Base-by-base conservation (phyloP, 2,113 vertebrate species). In the Bettongia penicillata region DNA sequence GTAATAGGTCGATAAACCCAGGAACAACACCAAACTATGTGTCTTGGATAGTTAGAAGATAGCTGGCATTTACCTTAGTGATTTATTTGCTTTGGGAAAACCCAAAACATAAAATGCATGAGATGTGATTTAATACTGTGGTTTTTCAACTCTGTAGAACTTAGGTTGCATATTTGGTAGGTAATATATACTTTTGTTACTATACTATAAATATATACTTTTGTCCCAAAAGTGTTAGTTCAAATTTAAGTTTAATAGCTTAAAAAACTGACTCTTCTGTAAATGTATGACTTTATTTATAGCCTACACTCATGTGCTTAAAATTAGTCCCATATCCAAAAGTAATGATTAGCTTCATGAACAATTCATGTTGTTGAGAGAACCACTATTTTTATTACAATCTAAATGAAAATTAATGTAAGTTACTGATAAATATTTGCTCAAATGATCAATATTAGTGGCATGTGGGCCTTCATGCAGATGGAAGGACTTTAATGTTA, bases 381-480 rank as follows among this genome's bases (percentile, higher is more conserved):
- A 68, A 12, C 57, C 14, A 12, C 10, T 68, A 68, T 68, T 68
- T 31, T 61, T 68, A 11, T 37, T 68, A 68, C 0, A 37, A 68
- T 57, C 9, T 14, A 37, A 1, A 37, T 68, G 57, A 68, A 68
- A 31, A 55, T 3, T 68, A 14, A 68, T 37, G 3, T 37, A 14
- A 31, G 37, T 68, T 37, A 55, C 53, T 26, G 26, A 55, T 55
- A 55, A 93, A 93, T 51, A 53, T 37, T 43, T 84, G 2, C 52
- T 3, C 0, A 68, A 43, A 92, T 55, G 23, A 53, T 61, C 37
- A 51, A 91, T 94, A 50, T 12, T 96, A 90, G 22, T 91, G 51
- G 48, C 5, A 96, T 47, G 11, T 16, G 43, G 93, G 51, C 31
- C 96, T 93, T 89, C 92, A 95, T 14, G 92, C 7, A 94, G 7